Conservation (phyloP, 2,113 vertebrate genomes). For the Aptenodytes forsteri region DNA sequence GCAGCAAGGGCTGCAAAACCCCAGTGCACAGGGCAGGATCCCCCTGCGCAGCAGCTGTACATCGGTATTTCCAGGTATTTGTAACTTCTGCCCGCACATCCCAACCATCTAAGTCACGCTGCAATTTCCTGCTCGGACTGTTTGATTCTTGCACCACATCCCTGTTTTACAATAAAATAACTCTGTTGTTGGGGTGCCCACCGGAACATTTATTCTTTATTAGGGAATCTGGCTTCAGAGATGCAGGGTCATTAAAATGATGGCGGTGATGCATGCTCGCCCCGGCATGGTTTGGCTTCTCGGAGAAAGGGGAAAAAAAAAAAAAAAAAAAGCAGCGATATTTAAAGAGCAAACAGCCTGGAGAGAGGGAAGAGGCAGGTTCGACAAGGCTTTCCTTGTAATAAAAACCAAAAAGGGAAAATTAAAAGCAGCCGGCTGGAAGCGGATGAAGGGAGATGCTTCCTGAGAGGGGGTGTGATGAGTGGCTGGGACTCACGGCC, state of each 20-base stretch:
- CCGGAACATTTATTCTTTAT: neutral
- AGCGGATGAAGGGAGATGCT: neutral
- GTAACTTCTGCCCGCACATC: neutral
- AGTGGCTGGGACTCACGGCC: neutral
- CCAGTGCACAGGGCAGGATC: neutral
- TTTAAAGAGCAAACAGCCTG: conserved; percentile 4
- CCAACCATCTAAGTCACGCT: neutral
- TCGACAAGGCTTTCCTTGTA: neutral
- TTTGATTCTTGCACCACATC: neutral
- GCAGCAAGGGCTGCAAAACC: neutral
- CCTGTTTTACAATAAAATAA: neutral
- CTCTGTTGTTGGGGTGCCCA: neutral
- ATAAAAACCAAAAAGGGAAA: conserved; percentile 43
- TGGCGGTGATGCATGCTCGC: accelerated
- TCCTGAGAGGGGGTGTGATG: neutral
- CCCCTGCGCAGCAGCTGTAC: neutral
- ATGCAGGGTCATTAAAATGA: neutral
- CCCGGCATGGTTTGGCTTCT: neutral
- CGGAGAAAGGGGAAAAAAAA: neutral
- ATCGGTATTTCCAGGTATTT: neutral
- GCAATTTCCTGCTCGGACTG: neutral
- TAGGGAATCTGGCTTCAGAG: neutral
- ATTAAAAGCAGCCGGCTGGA: conserved; percentile 44
- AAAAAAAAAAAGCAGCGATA: neutral
- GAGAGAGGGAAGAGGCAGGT: neutral